Percentiles rank a stretch among this genome's conserved stretches.
These are phyloP conservation scores for Chromobotia macracanthus DNA, from an alignment of 2,797 vertebrate genomes.

Conservation along the genomic window DNA sequence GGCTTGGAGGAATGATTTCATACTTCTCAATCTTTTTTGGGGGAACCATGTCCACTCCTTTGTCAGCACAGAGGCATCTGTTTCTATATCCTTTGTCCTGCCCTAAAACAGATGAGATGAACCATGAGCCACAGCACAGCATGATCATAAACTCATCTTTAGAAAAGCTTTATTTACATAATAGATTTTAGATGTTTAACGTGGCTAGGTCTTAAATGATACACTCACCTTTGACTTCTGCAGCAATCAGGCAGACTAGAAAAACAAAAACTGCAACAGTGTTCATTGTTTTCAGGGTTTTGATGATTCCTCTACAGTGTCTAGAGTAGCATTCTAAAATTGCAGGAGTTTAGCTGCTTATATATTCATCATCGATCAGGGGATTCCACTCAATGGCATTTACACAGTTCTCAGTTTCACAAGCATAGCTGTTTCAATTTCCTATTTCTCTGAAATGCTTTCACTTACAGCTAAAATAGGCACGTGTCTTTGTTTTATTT, in stretches of 20 bases:
- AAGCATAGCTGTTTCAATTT: constrained; percentile 16
- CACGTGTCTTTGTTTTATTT: neutral
- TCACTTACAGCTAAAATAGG: neutral
- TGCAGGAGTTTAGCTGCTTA: neutral
- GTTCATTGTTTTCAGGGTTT: constrained; percentile 2
- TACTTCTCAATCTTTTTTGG: neutral
- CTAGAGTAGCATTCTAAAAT: neutral
- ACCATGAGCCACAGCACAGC: neutral
- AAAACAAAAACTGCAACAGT: constrained; percentile 13
- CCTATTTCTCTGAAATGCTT: constrained; percentile 17
- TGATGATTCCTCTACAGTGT: neutral
- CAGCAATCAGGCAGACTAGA: constrained; percentile 25
- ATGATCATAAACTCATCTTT: neutral
- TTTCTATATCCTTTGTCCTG: neutral
- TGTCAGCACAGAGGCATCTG: constrained; percentile 9
- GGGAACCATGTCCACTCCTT: neutral
- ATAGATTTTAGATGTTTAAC: neutral
- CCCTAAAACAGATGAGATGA: neutral
- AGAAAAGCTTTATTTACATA: neutral
- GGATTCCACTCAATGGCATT: neutral
- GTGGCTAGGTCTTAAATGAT: neutral
- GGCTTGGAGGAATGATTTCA: constrained; percentile 4
- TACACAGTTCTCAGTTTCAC: constrained; percentile 13
- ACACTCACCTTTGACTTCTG: constrained; percentile 29
- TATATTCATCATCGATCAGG: neutral